Evolutionary conservation across 2,888 invertebrate species (phyloP).

Genomic region (Unio delphinus): DNA sequence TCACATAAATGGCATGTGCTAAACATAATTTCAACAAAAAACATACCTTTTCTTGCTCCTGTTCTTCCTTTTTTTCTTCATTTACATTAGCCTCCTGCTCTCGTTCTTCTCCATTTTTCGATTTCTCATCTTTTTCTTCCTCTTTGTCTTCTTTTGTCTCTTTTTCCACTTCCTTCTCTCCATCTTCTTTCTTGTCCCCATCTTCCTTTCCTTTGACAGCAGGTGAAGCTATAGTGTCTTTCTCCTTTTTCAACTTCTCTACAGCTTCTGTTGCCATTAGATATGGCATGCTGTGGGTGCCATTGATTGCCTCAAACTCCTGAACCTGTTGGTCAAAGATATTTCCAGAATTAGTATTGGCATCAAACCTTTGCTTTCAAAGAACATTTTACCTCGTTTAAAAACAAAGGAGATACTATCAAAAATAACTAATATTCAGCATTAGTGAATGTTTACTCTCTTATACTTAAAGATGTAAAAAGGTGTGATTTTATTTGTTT

Average conservation of each 20-base stretch:
- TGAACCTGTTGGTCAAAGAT: conserved; percentile 79
- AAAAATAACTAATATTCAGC: no score
- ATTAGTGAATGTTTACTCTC: no score
- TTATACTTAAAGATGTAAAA: no score
- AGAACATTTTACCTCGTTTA: no score
- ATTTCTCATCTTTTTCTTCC: conserved; percentile 8
- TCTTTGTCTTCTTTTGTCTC: conserved; percentile 16
- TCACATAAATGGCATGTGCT: conserved; percentile 28
- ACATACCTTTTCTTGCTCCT: not conserved
- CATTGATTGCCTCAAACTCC: conserved; percentile 98
- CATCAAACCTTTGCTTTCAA: no score
- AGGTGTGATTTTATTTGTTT: no score
- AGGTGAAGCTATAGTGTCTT: conserved; percentile 31
- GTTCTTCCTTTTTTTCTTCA: conserved; percentile 5
- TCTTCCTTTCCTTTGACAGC: conserved; percentile 72
- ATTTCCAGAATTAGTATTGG: not conserved
- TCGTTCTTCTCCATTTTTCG: conserved; percentile 6
- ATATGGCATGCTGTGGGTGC: conserved; percentile 94
- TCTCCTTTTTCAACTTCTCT: conserved; percentile 76
- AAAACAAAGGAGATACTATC: no score
- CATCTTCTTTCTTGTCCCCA: conserved; percentile 31
- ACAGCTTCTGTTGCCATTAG: conserved; percentile 59
- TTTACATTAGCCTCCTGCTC: conserved; percentile 6
- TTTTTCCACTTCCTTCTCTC: conserved; percentile 22
- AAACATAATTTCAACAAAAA: not conserved